Evolutionary conservation across 2,888 invertebrate species (phyloP).

Genomic region (Acleris emargana): DNA sequence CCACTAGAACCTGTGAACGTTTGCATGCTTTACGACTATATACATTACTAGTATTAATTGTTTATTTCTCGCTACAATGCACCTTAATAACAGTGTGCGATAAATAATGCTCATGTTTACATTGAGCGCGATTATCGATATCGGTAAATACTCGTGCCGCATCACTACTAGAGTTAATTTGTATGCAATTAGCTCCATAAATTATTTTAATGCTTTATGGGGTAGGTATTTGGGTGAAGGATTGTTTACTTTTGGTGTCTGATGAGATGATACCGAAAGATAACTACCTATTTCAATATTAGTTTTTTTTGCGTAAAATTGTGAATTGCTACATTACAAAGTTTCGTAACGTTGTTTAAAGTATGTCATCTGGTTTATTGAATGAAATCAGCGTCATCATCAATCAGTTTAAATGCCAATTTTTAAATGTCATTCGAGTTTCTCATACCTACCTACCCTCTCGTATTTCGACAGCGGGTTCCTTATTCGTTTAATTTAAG

Average conservation of each 20-base stretch:
- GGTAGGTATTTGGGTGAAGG: conserved; percentile 13
- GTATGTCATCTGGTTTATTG: conserved; percentile 15
- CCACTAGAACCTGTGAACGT: conserved; percentile 16
- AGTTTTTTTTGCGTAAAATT: no score
- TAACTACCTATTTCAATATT: no score
- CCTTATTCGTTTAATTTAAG: background rate
- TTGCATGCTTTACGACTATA: conserved; percentile 17
- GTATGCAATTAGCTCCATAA: conserved; percentile 27
- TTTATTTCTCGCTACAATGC: conserved; percentile 8
- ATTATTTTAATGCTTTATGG: conserved; percentile 24
- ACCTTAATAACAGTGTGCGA: conserved; percentile 5
- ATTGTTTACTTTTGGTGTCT: background rate
- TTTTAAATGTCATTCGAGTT: conserved; percentile 26
- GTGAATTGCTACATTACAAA: no score
- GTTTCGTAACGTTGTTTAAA: background rate
- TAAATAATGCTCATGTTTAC: conserved; percentile 14
- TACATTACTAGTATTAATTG: conserved; percentile 4
- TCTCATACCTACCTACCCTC: conserved; percentile 7
- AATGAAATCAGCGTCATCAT: background rate
- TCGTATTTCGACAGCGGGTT: background rate
- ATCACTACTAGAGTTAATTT: conserved; percentile 31
- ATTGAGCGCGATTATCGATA: conserved; percentile 18
- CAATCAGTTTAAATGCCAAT: conserved; percentile 3
- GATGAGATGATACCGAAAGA: no score
- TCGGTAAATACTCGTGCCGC: conserved; percentile 21